A percentile compares a stretch with the other conserved stretches of the same genome.
These are phyloP conservation scores for Ormyrus thymus DNA, from an alignment of 2,888 invertebrate species.

Conservation along the genomic window DNA sequence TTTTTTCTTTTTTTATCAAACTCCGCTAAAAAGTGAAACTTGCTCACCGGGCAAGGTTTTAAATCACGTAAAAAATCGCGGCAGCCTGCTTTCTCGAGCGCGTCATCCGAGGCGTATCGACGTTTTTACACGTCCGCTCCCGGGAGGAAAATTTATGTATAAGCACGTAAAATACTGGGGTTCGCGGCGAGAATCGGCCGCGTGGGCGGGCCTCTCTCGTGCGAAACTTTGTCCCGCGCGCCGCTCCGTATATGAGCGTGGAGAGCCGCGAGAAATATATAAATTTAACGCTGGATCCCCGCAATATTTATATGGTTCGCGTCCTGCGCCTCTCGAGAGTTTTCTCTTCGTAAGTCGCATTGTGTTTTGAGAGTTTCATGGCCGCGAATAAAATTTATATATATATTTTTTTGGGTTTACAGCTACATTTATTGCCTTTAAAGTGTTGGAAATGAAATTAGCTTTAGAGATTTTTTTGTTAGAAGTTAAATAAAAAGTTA, in stretches of 20 bases:
- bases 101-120: background rate
- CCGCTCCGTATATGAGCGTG: slow-evolving; percentile 16
- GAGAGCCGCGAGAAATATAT: slow-evolving; percentile 21
- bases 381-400: too few species aligned
- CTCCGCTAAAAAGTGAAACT: too few species aligned
- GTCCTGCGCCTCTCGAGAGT: background rate
- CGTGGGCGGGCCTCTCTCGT: slow-evolving; percentile 15
- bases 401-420: too few species aligned
- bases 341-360: background rate
- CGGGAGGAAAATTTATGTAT: slow-evolving; percentile 19
- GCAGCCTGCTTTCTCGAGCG: background rate
- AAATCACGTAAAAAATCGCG: too few species aligned
- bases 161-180: slow-evolving; percentile 19
- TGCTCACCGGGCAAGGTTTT: too few species aligned
- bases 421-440: too few species aligned
- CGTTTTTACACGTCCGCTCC: slow-evolving; percentile 17
- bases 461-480: too few species aligned
- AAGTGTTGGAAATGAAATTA: too few species aligned
- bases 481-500: too few species aligned
- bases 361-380: background rate
- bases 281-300: slow-evolving; percentile 9
- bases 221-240: slow-evolving; percentile 43
- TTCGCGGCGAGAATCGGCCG: slow-evolving; percentile 19
- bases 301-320: background rate
- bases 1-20: too few species aligned